Evolutionary conservation across 1,140 invertebrate genomes (phyloP).

Genomic region (Musca vetustissima): DNA sequence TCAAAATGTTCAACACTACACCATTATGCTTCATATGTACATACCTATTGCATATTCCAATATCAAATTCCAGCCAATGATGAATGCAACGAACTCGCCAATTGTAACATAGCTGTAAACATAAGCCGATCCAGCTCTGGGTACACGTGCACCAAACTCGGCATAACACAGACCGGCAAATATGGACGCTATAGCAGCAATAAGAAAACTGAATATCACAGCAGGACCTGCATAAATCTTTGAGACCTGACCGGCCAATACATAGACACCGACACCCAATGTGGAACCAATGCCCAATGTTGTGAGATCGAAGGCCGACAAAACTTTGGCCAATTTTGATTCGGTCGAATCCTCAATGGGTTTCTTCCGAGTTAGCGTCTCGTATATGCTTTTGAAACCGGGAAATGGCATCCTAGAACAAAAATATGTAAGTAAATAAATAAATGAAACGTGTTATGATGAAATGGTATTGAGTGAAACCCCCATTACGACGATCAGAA

Average conservation of each 20-base stretch:
- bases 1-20: neutral
- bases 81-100: constrained; percentile 78
- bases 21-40: constrained; percentile 26
- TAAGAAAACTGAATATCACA: constrained; percentile 82
- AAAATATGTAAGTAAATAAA: neutral
- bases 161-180: constrained; percentile 87
- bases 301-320: constrained; percentile 77
- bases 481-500: too few species aligned
- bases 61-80: constrained; percentile 87
- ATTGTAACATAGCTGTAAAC: constrained; percentile 87
- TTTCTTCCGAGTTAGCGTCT: constrained; percentile 47
- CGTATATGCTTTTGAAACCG: constrained; percentile 43
- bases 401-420: constrained; percentile 42
- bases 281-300: constrained; percentile 84
- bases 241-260: constrained; percentile 85
- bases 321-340: constrained; percentile 72
- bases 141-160: constrained; percentile 85
- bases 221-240: constrained; percentile 82
- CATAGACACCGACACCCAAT: constrained; percentile 89
- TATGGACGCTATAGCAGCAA: constrained; percentile 85
- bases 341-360: constrained; percentile 52
- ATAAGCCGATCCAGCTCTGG: constrained; percentile 83
- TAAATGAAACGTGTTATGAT: too few species aligned
- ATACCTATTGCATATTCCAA: constrained; percentile 87
- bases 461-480: too few species aligned